Conservation (phyloP, 2,797 vertebrate species). For the Paguma larvata region DNA sequence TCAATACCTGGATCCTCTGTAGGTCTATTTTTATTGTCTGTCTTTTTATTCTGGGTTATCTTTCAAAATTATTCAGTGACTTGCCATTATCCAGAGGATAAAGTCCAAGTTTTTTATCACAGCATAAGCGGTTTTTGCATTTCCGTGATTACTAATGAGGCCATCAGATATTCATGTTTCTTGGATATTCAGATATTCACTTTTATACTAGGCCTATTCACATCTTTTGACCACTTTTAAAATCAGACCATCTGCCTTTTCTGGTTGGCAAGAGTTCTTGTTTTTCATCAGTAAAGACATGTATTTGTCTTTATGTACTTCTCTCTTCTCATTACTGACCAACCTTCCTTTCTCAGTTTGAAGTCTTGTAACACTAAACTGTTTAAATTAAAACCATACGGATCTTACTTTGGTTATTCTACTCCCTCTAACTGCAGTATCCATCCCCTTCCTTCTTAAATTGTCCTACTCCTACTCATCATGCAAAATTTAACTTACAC, state of each 20-base stretch:
- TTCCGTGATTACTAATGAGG: not conserved
- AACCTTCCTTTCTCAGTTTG: not conserved
- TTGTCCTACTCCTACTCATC: not conserved
- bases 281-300: not conserved
- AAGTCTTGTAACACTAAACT: not conserved
- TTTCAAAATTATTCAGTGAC: not conserved
- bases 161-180: not conserved
- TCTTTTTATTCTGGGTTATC: not conserved
- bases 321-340: not conserved
- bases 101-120: not conserved
- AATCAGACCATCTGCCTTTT: not conserved
- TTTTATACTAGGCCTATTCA: not conserved
- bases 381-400: not conserved
- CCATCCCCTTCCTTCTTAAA: not conserved
- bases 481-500: not conserved
- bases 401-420: not conserved
- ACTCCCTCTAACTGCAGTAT: not conserved
- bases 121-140: not conserved
- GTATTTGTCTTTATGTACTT: not conserved
- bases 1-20: not conserved
- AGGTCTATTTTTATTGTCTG: not conserved
- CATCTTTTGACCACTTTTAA: not conserved
- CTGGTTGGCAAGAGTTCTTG: not conserved
- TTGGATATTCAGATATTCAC: not conserved
- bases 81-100: not conserved